Conservation (phyloP, 2,797 vertebrate species). For the Mionectes olivaceus region DNA sequence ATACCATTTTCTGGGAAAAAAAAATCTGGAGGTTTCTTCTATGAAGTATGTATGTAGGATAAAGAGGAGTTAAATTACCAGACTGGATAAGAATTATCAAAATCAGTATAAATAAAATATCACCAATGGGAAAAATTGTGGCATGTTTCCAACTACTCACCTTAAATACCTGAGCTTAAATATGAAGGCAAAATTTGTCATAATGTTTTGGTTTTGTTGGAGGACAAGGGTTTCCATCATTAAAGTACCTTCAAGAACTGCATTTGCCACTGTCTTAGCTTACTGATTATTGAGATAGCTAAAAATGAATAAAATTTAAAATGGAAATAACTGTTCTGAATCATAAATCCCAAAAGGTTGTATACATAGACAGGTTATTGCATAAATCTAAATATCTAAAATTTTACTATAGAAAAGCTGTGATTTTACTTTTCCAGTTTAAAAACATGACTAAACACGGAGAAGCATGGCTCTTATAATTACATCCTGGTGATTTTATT, state of each 20-base stretch:
- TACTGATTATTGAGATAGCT: not conserved
- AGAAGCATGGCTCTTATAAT: fast-evolving
- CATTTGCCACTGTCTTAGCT: not conserved
- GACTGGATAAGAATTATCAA: not conserved
- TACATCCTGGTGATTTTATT: not conserved
- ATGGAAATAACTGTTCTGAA: not conserved
- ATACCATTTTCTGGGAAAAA: not conserved
- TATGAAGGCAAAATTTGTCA: not conserved
- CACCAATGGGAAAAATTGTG: not conserved
- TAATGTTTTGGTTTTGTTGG: not conserved
- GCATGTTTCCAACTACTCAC: not conserved
- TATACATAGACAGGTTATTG: not conserved
- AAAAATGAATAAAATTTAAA: not conserved
- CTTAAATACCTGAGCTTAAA: not conserved
- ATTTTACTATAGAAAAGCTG: not conserved
- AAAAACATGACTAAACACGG: not conserved
- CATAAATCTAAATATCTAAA: not conserved
- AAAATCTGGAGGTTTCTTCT: not conserved
- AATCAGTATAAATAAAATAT: not conserved
- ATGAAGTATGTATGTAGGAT: not conserved
- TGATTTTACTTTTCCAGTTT: not conserved
- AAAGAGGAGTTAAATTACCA: not conserved
- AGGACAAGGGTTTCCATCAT: not conserved
- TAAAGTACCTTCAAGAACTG: not conserved
- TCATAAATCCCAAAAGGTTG: not conserved